Evolutionary conservation across 1,140 invertebrate genomes (phyloP).

Genomic region (Dendrolimus punctatus): DNA sequence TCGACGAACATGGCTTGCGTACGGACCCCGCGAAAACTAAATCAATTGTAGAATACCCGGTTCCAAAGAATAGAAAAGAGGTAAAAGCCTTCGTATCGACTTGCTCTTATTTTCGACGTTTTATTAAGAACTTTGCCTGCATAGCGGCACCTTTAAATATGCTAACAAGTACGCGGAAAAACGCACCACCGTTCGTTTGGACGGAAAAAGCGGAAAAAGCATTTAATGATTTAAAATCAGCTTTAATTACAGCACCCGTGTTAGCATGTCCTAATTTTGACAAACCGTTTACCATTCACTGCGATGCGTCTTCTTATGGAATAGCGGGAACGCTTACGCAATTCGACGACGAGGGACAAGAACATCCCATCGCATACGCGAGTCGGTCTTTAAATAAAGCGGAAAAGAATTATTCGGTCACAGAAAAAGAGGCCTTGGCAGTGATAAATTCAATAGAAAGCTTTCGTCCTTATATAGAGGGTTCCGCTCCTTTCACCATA

Average conservation of each 20-base stretch:
- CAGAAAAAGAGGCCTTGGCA: slow-evolving; percentile 61
- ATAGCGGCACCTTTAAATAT: slow-evolving; percentile 44
- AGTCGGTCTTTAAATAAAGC: slow-evolving; percentile 38
- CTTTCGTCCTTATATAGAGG: slow-evolving; percentile 57
- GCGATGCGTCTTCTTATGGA: slow-evolving; percentile 40
- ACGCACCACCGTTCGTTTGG: slow-evolving; percentile 20
- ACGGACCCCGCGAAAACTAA: slow-evolving; percentile 54
- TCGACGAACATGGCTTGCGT: slow-evolving; percentile 35
- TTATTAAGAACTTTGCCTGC: slow-evolving; percentile 46
- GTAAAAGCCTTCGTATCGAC: slow-evolving; percentile 46
- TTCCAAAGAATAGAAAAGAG: slow-evolving; percentile 40
- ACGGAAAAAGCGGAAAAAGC: slow-evolving; percentile 16
- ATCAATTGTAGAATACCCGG: slow-evolving; percentile 49
- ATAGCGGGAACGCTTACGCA: slow-evolving; percentile 42
- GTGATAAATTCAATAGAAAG: slow-evolving; percentile 55
- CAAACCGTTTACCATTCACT: slow-evolving; percentile 34
- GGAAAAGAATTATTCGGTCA: slow-evolving; percentile 51
- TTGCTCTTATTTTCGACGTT: slow-evolving; percentile 57
- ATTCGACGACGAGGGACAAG: slow-evolving; percentile 20
- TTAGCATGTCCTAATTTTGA: slow-evolving; percentile 37
- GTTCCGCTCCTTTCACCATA: slow-evolving; percentile 24
- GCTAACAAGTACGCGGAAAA: slow-evolving; percentile 33
- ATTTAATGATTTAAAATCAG: slow-evolving; percentile 35
- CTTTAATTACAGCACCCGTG: slow-evolving; percentile 34
- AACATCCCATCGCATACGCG: slow-evolving; percentile 33